Evolutionary conservation across 2,888 invertebrate genomes (phyloP).

Genomic region (Noctua janthe): DNA sequence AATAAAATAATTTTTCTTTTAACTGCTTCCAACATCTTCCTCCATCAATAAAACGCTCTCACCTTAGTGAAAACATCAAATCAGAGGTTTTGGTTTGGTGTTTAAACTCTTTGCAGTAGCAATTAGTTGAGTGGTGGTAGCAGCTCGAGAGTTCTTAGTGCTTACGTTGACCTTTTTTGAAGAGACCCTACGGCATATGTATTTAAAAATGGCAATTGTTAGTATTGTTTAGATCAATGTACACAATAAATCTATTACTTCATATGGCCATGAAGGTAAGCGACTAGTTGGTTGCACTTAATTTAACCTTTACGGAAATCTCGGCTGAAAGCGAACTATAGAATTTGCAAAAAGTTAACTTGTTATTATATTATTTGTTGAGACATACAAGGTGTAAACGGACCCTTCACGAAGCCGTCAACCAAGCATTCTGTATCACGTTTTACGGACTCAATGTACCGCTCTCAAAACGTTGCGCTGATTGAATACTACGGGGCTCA

Average conservation of each 20-base stretch:
- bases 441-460: too few relatives aligned
- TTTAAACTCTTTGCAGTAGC: neutral
- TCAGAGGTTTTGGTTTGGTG: neutral
- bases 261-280: slow-evolving; percentile 20
- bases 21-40: neutral
- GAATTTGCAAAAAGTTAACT: slow-evolving; percentile 6
- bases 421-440: too few relatives aligned
- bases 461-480: too few relatives aligned
- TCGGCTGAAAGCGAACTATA: neutral
- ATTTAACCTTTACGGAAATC: slow-evolving; percentile 6
- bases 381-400: too few relatives aligned
- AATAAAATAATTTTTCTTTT: neutral
- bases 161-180: too few relatives aligned
- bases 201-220: neutral
- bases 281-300: slow-evolving; percentile 8
- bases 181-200: too few relatives aligned
- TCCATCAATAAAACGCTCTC: neutral
- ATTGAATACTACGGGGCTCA: too few relatives aligned
- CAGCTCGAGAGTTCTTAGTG: neutral
- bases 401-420: too few relatives aligned
- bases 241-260: neutral
- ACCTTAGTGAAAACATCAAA: neutral
- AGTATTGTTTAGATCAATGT: neutral
- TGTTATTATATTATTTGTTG: neutral
- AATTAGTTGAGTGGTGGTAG: neutral